These are phyloP conservation scores for Lanistes nyassanus DNA, from an alignment of 1,140 invertebrate species.

Conservation along the genomic window DNA sequence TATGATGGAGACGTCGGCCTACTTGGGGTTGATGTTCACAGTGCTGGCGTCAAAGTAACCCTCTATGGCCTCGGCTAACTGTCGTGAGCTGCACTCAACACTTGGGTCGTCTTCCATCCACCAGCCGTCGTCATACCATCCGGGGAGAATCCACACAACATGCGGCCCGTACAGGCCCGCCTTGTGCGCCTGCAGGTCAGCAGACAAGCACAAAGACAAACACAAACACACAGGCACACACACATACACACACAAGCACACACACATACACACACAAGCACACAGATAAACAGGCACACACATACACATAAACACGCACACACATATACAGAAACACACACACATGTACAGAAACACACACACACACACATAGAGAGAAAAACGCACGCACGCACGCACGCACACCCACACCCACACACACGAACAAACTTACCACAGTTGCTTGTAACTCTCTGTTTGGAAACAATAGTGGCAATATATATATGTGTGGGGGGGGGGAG, in stretches of 20 bases:
- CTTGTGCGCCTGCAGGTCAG: conserved; percentile 77
- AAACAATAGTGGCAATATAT: too few species aligned
- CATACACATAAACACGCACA: too few species aligned
- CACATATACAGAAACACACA: too few species aligned
- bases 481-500: too few species aligned
- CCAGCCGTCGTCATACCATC: conserved; percentile 99
- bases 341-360: too few species aligned
- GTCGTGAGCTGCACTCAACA: conserved; percentile 88
- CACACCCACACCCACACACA: too few species aligned
- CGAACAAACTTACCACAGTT: too few species aligned
- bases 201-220: not conserved
- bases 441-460: too few species aligned
- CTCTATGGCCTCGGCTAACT: conserved; percentile 91
- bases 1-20: not conserved
- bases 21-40: conserved; percentile 65
- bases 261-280: too few species aligned
- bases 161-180: conserved; percentile 91
- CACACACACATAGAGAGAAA: too few species aligned
- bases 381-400: too few species aligned
- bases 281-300: not conserved
- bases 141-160: conserved; percentile 99
- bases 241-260: not conserved
- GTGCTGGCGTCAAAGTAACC: conserved; percentile 96
- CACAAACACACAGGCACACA: too few species aligned
- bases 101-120: conserved; percentile 80